Base-by-base conservation (phyloP, 2,888 invertebrate genomes). In the Caenorhabditis sinica region DNA sequence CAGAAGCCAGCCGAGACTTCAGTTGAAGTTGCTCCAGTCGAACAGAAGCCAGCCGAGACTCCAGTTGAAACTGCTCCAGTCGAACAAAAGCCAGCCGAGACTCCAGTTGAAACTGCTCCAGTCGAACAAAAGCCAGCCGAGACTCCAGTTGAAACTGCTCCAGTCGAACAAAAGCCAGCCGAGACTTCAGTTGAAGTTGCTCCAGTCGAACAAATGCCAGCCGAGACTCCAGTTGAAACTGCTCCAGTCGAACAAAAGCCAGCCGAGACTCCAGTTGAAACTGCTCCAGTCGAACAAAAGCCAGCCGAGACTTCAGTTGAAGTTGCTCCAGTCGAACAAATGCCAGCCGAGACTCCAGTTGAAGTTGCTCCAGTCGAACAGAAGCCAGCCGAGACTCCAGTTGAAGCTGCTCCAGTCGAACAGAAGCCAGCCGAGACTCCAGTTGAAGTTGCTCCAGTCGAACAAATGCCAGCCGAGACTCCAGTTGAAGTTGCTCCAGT, bases 1-100 rank as follows among this genome's bases (percentile, higher is more conserved):
- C 69, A 79, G 43, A 63, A 74, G 28, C 73, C 58, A 68, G 80
- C 23, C 17, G 73, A 68, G 17, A 36, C 56, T 40, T 13, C 36
- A 61, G 61, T 40, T 33, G 33, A 60, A 25, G 61, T 23, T 23
- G 61, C 58, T 45, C 75, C 75, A 66, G 66, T 33, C 9, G 65
- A 65, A 40, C 6, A 36, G 30, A 30, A 13, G 8, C 61, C 61
- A n/a, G 58, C 30, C 17, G 30, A 58, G 28, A n/a, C 40, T 25
- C 63, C 40, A 43, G 43, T 43, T 15, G 63, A 25, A 36, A 20
- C 61, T 51, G 69, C 60, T 58, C 69, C 49, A 43, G 60, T 61
- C 30, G 61, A 73, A 49, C 20, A 33, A 45, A 33, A 33, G 33
- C 36, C 25, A n/a, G 45, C 8, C 33, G 49, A 65, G 36, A 33